Base-by-base conservation (phyloP, 1,140 invertebrate species). In the Lamellibrachia luymesi region DNA sequence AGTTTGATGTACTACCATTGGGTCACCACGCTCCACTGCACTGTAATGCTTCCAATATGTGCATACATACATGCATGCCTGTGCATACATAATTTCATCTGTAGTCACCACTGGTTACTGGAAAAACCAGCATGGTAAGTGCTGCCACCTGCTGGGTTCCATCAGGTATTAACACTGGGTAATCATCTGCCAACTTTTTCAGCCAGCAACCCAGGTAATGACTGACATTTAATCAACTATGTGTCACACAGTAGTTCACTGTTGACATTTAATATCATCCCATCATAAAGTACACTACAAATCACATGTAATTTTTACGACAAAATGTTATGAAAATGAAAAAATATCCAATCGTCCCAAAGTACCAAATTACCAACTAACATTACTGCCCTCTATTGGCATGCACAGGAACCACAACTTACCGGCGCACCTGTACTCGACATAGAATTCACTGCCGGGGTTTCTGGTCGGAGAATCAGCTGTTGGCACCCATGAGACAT, bases 381-480 rank as follows among this genome's bases (percentile, higher is more conserved):
- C 51, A 52, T 4, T 10, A 10, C 51, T 52, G 51, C 51, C 10
- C 51, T 52, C 51, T 52, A 52, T 52, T 52, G 4, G 51, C 51
- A 52, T 10, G 49, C 90, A 90, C n/a, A n/a, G n/a, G n/a, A n/a
- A n/a, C n/a, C 8, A 92, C 4, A 6, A 92, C 51, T 90, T 90
- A 94, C 93, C 93, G 7, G 51, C 49, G n/a, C 13, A 7, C n/a
- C 90, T 90, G 92, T 93, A 93, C 91, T 94, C 93, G 10, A 94
- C 92, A 50, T 50, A 90, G 80, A 93, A 93, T 8, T 91, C 56
- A 56, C 91, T 93, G n/a, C 93, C 93, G 22, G 93, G 93, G 64
- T 94, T 94, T 51, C 64, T 8, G 2, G 89, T 90, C n/a, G 92
- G 52, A 8, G 51, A 92, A 6, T 93, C 92, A 6, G 51, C 92